Evolutionary conservation across 1,140 invertebrate genomes (phyloP).

Genomic region (Eubasilissa regina): DNA sequence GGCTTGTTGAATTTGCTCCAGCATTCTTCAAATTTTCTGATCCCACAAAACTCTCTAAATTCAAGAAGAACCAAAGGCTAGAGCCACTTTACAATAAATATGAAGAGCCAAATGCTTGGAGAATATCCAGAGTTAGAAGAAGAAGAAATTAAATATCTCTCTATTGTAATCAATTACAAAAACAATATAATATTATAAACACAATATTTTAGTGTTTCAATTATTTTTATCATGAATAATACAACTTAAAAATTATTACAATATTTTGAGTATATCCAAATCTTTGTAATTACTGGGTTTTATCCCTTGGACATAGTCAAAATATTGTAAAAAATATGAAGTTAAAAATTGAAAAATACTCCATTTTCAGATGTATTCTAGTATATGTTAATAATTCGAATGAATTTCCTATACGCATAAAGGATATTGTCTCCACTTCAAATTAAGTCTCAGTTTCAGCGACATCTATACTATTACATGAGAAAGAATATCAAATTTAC

Average conservation of each 20-base stretch:
- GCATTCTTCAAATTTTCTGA: conserved; percentile 99
- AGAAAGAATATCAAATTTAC: too few species aligned
- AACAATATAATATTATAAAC: neutral
- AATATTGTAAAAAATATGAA: too few species aligned
- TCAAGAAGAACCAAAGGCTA: conserved; percentile 98
- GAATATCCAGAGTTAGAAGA: conserved; percentile 94
- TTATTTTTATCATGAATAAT: neutral
- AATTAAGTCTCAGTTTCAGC: too few species aligned
- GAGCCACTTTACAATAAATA: conserved; percentile 99
- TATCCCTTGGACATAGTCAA: too few species aligned
- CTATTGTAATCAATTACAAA: neutral
- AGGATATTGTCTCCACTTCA: too few species aligned
- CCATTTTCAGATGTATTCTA: too few species aligned
- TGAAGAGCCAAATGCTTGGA: conserved; percentile 99
- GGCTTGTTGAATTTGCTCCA: conserved; percentile 99
- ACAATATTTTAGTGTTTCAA: neutral
- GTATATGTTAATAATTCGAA: too few species aligned
- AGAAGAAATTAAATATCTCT: conserved; percentile 84
- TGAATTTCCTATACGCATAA: too few species aligned
- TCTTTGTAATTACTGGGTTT: too few species aligned
- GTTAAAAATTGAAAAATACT: too few species aligned
- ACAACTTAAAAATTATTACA: neutral
- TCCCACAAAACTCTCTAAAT: conserved; percentile 98
- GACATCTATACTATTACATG: too few species aligned
- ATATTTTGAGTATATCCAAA: too few species aligned